Base-by-base conservation (phyloP, 2,888 invertebrate species). In the Macrosoma leucophasiata region DNA sequence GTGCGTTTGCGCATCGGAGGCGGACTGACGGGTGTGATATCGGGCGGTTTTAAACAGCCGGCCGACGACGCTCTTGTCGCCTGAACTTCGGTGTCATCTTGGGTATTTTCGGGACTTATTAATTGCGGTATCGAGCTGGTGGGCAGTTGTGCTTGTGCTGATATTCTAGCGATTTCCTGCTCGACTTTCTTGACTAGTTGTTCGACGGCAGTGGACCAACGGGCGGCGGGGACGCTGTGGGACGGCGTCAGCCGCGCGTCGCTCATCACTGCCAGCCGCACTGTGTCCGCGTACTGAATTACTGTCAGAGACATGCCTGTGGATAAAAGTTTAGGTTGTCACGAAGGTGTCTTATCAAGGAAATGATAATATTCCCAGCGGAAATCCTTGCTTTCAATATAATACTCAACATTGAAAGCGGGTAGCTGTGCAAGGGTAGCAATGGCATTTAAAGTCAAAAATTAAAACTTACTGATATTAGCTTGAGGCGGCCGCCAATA, bases 401-500 rank as follows among this genome's bases (percentile, higher is more conserved):
- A n/a, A n/a, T n/a, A n/a, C n/a, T n/a, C n/a, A n/a, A n/a, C n/a
- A n/a, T n/a, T n/a, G n/a, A n/a, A n/a, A n/a, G n/a, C n/a, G n/a
- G n/a, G n/a, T n/a, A n/a, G n/a, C n/a, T n/a, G n/a, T n/a, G n/a
- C n/a, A n/a, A n/a, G n/a, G n/a, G n/a, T n/a, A n/a, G n/a, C n/a
- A n/a, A n/a, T n/a, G n/a, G n/a, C n/a, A n/a, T n/a, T n/a, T n/a
- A n/a, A n/a, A n/a, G n/a, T n/a, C n/a, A 25, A 19, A 13, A 12
- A 17, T 29, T 2, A 14, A 31, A 24, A 84, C 89, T 86, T 65
- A 91, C 92, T 89, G 43, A 91, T 90, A 65, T 92, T 92, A 32
- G 91, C 90, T 64, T 91, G 92, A 0, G 91, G 90, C 7, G 92
- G 91, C 46, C 90, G 78, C 91, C 91, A 92, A 55, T 90, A 91